Percentiles rank a stretch among this genome's conserved stretches.
phyloP scores from a whole-genome alignment of 2,888 invertebrate genomes.

The Neoaliturus tenellus region DNA sequence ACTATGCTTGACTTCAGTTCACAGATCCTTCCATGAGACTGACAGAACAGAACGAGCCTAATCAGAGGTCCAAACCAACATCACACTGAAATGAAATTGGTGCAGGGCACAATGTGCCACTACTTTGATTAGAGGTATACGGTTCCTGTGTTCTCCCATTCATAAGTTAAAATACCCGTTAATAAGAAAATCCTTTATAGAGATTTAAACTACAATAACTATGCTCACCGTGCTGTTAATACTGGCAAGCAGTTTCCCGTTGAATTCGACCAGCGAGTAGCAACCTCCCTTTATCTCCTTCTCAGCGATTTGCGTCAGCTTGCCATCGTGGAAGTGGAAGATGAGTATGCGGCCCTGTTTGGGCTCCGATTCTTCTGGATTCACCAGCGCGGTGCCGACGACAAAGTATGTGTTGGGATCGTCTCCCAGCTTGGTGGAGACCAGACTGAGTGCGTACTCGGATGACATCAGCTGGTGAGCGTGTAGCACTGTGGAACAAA shows the following conservation, averaged over 20 bases:
- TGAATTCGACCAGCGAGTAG: constrained; percentile 95
- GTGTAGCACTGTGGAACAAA: constrained; percentile 82
- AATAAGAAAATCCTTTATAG: too few relatives aligned
- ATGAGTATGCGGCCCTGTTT: constrained; percentile 93
- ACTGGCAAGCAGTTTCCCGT: constrained; percentile 95
- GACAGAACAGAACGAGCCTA: too few relatives aligned
- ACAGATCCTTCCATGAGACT: too few relatives aligned
- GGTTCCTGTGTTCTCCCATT: too few relatives aligned
- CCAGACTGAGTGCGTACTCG: constrained; percentile 94
- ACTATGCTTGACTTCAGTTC: too few relatives aligned
- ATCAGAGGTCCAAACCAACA: too few relatives aligned
- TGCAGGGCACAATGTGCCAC: too few relatives aligned
- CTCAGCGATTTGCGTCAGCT: constrained; percentile 90
- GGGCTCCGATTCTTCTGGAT: constrained; percentile 97
- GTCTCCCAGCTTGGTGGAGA: constrained; percentile 93
- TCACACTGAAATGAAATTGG: too few relatives aligned
- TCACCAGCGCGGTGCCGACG: constrained; percentile 95
- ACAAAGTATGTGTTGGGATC: constrained; percentile 95
- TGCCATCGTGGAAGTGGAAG: constrained; percentile 94
- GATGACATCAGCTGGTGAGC: constrained; percentile 94
- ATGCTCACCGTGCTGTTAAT: constrained; percentile 96
- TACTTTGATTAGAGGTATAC: too few relatives aligned
- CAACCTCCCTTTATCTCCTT: constrained; percentile 98
- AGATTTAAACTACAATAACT: too few relatives aligned
- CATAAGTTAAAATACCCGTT: too few relatives aligned